Conservation (phyloP, 2,888 invertebrate species). For the Acrocyrtus sp. region DNA sequence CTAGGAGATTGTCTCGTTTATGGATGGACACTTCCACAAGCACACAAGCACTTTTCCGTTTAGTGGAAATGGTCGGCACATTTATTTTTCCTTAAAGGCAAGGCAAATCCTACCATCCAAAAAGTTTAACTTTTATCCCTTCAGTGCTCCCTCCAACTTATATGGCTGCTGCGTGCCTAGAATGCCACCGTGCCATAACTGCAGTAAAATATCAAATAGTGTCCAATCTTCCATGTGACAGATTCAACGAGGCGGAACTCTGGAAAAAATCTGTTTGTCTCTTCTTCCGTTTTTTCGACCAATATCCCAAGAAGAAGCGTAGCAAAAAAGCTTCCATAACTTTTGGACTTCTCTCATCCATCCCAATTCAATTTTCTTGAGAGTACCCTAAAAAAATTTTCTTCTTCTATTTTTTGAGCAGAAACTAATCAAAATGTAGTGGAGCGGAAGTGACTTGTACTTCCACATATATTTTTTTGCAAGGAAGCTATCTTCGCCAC, state of each 20-base stretch:
- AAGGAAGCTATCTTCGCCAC: background rate
- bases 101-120: background rate
- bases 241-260: conserved; percentile 47
- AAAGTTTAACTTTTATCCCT: background rate
- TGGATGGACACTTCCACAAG: conserved; percentile 50
- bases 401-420: too few relatives aligned
- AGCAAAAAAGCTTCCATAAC: too few relatives aligned
- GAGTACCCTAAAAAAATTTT: too few relatives aligned
- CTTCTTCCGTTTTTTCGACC: background rate
- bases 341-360: background rate
- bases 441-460: background rate
- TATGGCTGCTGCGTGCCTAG: background rate
- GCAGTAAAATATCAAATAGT: conserved; percentile 32
- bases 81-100: background rate
- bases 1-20: conserved; percentile 32
- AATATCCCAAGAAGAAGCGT: too few relatives aligned
- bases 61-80: background rate
- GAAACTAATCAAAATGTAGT: background rate
- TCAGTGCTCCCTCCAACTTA: too few relatives aligned
- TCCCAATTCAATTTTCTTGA: background rate
- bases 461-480: background rate
- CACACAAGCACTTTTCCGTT: too few relatives aligned
- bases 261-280: conserved; percentile 13
- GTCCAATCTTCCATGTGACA: conserved; percentile 50
- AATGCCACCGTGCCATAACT: background rate